Percentiles rank a stretch among this genome's conserved stretches.
These are phyloP conservation scores for Egretta garzetta DNA, from an alignment of 2,113 vertebrate genomes.

Conservation along the genomic window DNA sequence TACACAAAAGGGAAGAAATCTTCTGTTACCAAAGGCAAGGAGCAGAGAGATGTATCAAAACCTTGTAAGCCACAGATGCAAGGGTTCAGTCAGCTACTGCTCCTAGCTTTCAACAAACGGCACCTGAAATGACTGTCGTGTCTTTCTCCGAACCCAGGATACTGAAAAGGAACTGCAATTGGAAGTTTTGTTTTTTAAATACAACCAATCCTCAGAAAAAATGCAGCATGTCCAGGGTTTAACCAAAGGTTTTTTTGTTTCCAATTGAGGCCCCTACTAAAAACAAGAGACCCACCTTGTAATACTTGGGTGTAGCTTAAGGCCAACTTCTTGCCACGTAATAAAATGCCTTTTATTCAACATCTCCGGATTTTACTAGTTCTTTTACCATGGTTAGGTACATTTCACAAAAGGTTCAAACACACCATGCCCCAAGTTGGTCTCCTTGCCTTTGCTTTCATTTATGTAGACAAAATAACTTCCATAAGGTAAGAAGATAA, in stretches of 20 bases:
- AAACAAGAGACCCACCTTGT: not conserved
- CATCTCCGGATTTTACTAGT: not conserved
- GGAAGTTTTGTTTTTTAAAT: not conserved
- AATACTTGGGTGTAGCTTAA: not conserved
- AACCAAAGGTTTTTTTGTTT: not conserved
- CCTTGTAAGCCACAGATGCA: not conserved
- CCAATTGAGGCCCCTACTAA: not conserved
- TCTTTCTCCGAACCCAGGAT: not conserved
- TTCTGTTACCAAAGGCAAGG: conserved; percentile 1
- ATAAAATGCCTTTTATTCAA: not conserved
- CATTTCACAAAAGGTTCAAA: not conserved
- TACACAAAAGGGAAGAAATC: not conserved
- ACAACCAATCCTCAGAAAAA: not conserved
- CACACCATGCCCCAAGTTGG: not conserved
- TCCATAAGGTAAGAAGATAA: not conserved
- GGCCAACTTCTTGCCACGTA: not conserved
- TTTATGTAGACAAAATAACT: not conserved
- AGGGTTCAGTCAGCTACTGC: not conserved
- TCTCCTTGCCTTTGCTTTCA: not conserved
- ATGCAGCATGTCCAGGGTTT: not conserved
- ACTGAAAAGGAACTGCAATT: not conserved
- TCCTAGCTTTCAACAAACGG: not conserved
- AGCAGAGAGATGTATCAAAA: not conserved
- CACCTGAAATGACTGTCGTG: not conserved
- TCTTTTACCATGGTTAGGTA: not conserved